Conservation (phyloP, 1,140 invertebrate genomes). For the Cydia amplana region DNA sequence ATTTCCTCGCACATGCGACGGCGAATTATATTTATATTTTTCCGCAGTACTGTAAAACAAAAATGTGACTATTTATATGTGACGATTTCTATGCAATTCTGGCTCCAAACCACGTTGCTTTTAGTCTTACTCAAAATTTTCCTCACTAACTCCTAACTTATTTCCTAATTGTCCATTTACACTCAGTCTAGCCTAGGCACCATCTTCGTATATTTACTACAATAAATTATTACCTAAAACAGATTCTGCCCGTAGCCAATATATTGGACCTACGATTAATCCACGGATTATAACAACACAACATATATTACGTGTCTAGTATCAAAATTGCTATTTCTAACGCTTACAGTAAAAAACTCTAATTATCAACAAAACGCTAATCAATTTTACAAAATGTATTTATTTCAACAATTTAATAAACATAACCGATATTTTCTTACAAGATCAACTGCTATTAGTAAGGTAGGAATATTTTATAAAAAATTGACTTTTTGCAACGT, state of each 20-base stretch:
- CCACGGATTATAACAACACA: too few relatives aligned
- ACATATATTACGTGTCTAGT: too few relatives aligned
- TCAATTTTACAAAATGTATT: not conserved
- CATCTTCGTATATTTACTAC: not conserved
- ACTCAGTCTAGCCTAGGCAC: conserved; percentile 1
- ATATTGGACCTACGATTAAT: too few relatives aligned
- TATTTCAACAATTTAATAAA: not conserved
- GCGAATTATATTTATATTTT: too few relatives aligned
- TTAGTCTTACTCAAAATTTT: not conserved
- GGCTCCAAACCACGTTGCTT: not conserved
- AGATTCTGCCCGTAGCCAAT: too few relatives aligned
- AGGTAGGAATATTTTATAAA: not conserved
- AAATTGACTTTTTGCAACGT: not conserved
- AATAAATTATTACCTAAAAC: too few relatives aligned
- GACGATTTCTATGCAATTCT: too few relatives aligned
- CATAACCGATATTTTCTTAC: not conserved
- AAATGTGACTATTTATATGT: too few relatives aligned
- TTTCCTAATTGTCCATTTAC: not conserved
- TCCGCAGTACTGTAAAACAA: too few relatives aligned
- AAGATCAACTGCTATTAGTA: not conserved
- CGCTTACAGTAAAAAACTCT: not conserved
- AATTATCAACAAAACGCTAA: conserved; percentile 1
- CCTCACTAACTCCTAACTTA: not conserved
- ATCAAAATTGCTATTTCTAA: too few relatives aligned
- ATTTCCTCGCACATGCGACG: too few relatives aligned